Conservation (phyloP, 2,113 vertebrate species). For the Rostratula benghalensis region DNA sequence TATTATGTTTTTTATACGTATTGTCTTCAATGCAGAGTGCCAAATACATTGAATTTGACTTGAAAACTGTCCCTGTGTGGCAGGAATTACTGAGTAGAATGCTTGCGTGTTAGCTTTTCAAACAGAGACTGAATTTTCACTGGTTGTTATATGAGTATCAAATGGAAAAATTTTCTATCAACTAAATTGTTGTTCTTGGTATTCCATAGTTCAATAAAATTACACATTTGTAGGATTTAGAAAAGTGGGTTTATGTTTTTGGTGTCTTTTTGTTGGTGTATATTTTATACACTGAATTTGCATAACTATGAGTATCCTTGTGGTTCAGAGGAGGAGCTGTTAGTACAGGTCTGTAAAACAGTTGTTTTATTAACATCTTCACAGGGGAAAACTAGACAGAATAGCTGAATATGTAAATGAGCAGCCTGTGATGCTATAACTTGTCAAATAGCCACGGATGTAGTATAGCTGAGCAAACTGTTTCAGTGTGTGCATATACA, state of each 20-base stretch:
- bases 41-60: background rate
- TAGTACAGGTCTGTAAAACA: background rate
- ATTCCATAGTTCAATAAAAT: background rate
- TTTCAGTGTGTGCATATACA: constrained; percentile 65
- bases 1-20: background rate
- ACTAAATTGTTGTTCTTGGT: background rate
- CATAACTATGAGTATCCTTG: background rate
- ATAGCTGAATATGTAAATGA: constrained; percentile 21
- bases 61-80: background rate
- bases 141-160: background rate
- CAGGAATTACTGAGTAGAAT: background rate
- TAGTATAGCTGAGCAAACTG: constrained; percentile 60
- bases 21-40: background rate
- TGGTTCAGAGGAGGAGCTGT: background rate
- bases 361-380: constrained; percentile 36
- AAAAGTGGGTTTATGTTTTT: background rate
- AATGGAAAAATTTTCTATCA: background rate
- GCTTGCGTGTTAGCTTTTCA: background rate
- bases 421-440: constrained; percentile 22
- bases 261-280: background rate
- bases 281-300: background rate
- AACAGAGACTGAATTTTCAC: background rate
- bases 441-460: constrained; percentile 54
- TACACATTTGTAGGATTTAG: background rate
- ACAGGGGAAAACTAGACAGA: background rate